phyloP scores from a whole-genome alignment of 2,113 vertebrate species.

The Promerops cafer region DNA sequence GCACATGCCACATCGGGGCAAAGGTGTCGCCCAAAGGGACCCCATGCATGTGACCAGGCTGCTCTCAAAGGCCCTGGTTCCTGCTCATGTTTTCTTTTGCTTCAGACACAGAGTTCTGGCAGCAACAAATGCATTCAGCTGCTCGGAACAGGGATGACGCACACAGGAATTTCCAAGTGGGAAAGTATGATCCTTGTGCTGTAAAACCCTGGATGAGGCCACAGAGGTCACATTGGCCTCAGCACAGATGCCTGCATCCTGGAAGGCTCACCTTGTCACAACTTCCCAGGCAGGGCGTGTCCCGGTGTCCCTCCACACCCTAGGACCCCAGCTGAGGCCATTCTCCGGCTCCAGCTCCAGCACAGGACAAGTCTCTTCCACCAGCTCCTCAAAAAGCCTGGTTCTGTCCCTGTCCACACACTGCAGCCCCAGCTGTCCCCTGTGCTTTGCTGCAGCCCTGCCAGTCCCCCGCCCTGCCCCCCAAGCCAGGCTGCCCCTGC shows the following conservation, averaged over 20 bases:
- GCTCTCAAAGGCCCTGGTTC: background rate
- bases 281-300: background rate
- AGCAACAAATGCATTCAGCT: background rate
- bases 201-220: background rate
- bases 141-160: background rate
- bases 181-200: background rate
- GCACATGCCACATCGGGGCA: fast-evolving
- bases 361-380: background rate
- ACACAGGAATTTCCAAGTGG: background rate
- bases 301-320: background rate
- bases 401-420: background rate
- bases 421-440: fast-evolving
- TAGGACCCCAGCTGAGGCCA: fast-evolving
- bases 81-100: background rate
- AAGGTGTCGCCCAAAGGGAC: background rate
- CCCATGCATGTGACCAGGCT: fast-evolving
- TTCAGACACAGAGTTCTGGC: background rate
- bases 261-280: background rate
- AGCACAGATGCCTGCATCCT: background rate
- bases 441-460: background rate
- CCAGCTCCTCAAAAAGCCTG: background rate
- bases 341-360: background rate
- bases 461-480: background rate
- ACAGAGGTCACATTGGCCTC: background rate
- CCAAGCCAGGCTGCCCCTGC: background rate